Base-by-base conservation (phyloP, 2,113 vertebrate genomes). In the Tonatia bakeri region DNA sequence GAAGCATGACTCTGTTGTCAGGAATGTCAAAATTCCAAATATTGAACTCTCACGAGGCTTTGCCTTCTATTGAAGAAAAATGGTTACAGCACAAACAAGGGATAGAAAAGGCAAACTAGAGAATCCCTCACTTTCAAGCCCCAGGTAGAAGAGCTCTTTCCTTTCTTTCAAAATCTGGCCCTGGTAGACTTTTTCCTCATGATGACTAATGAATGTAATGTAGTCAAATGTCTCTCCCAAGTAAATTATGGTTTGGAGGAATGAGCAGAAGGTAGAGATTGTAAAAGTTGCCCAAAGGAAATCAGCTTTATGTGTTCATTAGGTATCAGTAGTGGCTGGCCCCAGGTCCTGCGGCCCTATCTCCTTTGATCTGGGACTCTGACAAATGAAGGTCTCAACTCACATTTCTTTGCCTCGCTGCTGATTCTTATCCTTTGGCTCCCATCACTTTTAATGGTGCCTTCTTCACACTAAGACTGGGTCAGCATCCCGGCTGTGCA, bases 1-100 rank as follows among this genome's bases (percentile, higher is more conserved):
- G 94, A 97, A 98, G 45, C n/a, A 73, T 93, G 82, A 96, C 73
- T 97, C 85, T 36, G 59, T 72, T 95, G 77, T 95, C 4, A 92
- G 94, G 97, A 97, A 90, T 88, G 56, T 61, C 0, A 17, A 70
- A 94, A 91, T 94, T 93, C 81, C 69, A 93, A 90, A 61, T 64
- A 16, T 33, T 91, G 72, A 76, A 38, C 45, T 87, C 67, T 84
- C 4, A 3, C 2, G 86, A 93, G 56, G 8, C 26, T 81, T 45
- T 95, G 28, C 6, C 33, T 93, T 81, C 43, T 72, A 80, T 72
- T 90, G 69, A 95, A 96, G 65, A 94, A 87, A 96, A 87, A 76
- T 33, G 40, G 33, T 67, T 95, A 64, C 73, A 82, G 85, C n/a
- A 52, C 56, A 94, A 92, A 90, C 36, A 79, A 77, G 16, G 13